Percentiles rank a stretch among this genome's conserved stretches.
These are phyloP conservation scores for Aldrovandia affinis DNA, from an alignment of 2,797 vertebrate species.

Conservation along the genomic window DNA sequence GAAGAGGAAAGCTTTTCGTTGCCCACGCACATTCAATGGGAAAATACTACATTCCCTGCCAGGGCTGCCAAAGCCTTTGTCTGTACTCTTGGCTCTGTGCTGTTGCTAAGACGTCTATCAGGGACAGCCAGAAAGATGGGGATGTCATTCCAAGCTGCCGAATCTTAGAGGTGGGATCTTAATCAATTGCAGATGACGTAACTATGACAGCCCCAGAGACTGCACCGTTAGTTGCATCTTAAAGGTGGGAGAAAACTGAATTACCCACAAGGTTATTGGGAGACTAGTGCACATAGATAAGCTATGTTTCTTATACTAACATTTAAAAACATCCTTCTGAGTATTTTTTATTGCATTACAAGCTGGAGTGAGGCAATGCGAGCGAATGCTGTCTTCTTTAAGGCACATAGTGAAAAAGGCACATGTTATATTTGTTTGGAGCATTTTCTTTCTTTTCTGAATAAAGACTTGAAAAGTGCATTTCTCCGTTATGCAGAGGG, in stretches of 20 bases:
- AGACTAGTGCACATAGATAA: too few species aligned
- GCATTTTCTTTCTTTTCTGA: too few species aligned
- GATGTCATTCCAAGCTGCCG: constrained; percentile 20
- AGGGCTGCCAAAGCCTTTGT: constrained; percentile 30
- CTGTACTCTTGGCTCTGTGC: constrained; percentile 4
- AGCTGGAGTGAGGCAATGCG: too few species aligned
- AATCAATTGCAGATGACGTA: constrained; percentile 29
- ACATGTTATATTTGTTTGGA: too few species aligned
- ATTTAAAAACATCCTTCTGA: too few species aligned
- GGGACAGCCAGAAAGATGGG: constrained; percentile 1
- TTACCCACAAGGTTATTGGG: too few species aligned
- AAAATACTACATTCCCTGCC: constrained; percentile 24
- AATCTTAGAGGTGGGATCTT: constrained; percentile 29
- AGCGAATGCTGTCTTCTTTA: too few species aligned
- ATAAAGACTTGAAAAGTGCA: not conserved
- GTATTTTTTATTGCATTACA: too few species aligned
- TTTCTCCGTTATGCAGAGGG: not conserved
- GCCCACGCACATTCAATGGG: constrained; percentile 9
- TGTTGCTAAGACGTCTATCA: constrained; percentile 34
- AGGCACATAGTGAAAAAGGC: too few species aligned
- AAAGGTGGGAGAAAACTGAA: not conserved
- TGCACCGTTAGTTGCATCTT: not conserved
- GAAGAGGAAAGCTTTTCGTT: constrained; percentile 6
- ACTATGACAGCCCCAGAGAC: constrained; percentile 18
- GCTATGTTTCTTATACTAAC: too few species aligned